Conservation (phyloP, 2,888 invertebrate genomes). For the Adelphocoris suturalis region DNA sequence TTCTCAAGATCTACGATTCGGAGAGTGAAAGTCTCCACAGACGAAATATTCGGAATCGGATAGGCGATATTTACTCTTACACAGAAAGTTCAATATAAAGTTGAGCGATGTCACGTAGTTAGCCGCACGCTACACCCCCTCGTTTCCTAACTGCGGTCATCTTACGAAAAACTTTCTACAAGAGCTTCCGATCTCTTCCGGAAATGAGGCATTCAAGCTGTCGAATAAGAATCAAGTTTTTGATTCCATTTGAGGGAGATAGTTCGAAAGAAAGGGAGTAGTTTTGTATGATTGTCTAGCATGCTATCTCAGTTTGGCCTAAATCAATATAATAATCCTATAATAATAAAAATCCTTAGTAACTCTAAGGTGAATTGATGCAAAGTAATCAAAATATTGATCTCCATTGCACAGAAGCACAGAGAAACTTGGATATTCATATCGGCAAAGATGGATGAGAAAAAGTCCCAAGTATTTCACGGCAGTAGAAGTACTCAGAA, state of each 20-base stretch:
- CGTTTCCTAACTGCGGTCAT: conserved; percentile 9
- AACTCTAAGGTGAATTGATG: no score
- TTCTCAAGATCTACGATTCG: background rate
- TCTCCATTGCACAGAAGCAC: no score
- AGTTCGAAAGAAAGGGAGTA: no score
- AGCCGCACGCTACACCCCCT: background rate
- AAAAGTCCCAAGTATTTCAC: no score
- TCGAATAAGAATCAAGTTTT: background rate
- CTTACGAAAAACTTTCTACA: background rate
- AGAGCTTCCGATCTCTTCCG: background rate
- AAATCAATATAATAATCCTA: no score
- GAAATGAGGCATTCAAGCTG: background rate
- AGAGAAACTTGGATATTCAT: no score
- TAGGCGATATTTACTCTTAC: background rate
- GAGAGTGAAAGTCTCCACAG: background rate
- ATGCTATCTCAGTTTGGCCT: no score
- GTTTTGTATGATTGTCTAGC: no score
- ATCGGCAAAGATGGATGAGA: no score
- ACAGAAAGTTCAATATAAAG: background rate
- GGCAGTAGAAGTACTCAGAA: no score
- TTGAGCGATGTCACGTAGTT: conserved; percentile 27
- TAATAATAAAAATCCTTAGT: no score
- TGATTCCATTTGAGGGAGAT: background rate
- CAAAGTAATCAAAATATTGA: no score
- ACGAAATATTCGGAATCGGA: background rate